These are phyloP conservation scores for Jacana jacana DNA, from an alignment of 2,113 vertebrate genomes.

Conservation along the genomic window DNA sequence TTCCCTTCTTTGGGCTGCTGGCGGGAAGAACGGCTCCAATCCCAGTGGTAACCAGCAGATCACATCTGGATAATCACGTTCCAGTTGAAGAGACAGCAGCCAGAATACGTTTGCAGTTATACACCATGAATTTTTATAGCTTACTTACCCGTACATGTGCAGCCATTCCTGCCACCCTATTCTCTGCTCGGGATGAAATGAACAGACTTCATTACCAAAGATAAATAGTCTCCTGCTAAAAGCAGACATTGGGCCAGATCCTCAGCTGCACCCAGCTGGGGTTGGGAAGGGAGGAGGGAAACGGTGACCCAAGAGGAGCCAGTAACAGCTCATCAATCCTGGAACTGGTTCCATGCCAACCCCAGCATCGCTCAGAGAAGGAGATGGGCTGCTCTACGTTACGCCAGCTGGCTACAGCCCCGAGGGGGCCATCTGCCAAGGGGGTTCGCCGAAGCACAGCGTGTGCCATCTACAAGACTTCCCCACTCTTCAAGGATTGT, in stretches of 20 bases:
- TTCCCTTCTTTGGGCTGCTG: slow-evolving; percentile 34
- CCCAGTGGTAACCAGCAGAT: slow-evolving; percentile 41
- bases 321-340: slow-evolving; percentile 53
- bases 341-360: slow-evolving; percentile 10
- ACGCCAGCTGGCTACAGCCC: slow-evolving; percentile 30
- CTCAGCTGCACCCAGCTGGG: slow-evolving; percentile 59
- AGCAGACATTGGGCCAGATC: slow-evolving; percentile 1
- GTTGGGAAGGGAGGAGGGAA: neutral
- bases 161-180: neutral
- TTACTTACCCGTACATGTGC: neutral
- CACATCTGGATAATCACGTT: slow-evolving; percentile 61
- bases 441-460: neutral
- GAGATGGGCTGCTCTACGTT: neutral
- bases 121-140: slow-evolving; percentile 12
- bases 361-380: neutral
- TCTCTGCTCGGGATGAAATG: neutral
- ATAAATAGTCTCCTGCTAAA: neutral
- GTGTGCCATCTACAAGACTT: neutral
- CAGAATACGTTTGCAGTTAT: slow-evolving; percentile 5
- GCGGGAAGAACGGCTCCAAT: neutral
- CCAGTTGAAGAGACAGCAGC: neutral
- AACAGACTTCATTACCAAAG: neutral
- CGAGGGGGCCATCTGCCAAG: neutral
- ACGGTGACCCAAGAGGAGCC: neutral
- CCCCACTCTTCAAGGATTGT: neutral